These are phyloP conservation scores for Nipponia nippon DNA, from an alignment of 2,113 vertebrate genomes.

Conservation along the genomic window DNA sequence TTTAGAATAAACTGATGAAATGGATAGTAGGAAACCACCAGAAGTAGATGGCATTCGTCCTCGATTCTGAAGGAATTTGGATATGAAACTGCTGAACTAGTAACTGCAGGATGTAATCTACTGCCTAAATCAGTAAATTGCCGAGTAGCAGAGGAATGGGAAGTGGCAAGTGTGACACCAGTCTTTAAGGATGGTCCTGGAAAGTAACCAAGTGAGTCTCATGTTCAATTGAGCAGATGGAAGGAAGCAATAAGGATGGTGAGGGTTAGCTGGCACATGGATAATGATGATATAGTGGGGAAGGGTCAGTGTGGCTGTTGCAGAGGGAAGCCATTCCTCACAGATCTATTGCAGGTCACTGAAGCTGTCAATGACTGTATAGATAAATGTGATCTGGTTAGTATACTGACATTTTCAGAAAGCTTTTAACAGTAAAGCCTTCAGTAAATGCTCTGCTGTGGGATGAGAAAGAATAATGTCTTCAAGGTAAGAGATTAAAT, in stretches of 20 bases:
- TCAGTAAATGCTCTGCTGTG: not conserved
- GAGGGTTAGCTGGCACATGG: not conserved
- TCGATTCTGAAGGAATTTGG: not conserved
- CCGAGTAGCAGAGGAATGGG: not conserved
- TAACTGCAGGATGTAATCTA: not conserved
- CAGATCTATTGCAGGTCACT: constrained; percentile 4
- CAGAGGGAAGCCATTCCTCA: constrained; percentile 10
- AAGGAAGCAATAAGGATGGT: constrained; percentile 24
- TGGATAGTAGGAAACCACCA: not conserved
- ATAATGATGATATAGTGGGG: constrained; percentile 28
- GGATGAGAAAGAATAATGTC: not conserved
- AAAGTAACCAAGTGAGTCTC: not conserved
- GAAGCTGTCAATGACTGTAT: not conserved
- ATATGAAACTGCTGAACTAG: not conserved
- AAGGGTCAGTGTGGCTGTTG: not conserved
- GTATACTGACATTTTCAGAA: constrained; percentile 30
- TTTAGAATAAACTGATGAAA: not conserved
- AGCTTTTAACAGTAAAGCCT: not conserved
- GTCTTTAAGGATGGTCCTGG: not conserved
- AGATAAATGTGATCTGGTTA: constrained; percentile 41
- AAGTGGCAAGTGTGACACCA: constrained; percentile 29
- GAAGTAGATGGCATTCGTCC: not conserved
- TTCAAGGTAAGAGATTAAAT: not conserved
- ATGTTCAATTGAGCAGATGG: not conserved
- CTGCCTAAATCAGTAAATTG: not conserved